Conservation (phyloP, 1,140 invertebrate species). For the Drosophila suzukii region DNA sequence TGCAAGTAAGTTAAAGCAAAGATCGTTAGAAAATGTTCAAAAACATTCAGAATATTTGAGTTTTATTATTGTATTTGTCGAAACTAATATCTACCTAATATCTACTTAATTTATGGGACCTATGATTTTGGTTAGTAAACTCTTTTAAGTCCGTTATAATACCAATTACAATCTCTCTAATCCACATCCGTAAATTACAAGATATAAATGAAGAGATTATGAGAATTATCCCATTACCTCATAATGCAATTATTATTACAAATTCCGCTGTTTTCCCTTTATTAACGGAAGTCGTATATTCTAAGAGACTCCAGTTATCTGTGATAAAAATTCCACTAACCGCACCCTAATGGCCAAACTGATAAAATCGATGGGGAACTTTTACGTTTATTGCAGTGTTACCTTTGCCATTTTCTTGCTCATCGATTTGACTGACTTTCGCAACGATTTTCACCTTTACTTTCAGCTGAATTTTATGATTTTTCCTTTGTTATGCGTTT, state of each 20-base stretch:
- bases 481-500: conserved; percentile 36
- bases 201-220: background rate
- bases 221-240: background rate
- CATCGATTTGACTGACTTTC: conserved; percentile 55
- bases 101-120: too few species aligned
- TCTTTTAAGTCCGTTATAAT: too few species aligned
- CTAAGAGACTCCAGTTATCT: conserved; percentile 16
- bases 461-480: conserved; percentile 28
- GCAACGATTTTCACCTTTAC: conserved; percentile 55
- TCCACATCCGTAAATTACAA: background rate
- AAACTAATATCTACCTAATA: too few species aligned
- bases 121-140: too few species aligned
- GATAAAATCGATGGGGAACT: conserved; percentile 32
- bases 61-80: too few species aligned
- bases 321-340: conserved; percentile 5
- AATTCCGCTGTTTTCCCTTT: background rate
- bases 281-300: conserved; percentile 11
- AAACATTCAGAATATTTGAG: background rate
- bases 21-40: background rate
- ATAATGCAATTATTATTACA: background rate
- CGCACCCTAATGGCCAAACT: conserved; percentile 25
- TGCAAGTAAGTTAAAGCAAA: conserved; percentile 4
- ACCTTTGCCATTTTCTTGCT: conserved; percentile 65
- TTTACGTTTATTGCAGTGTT: conserved; percentile 23
- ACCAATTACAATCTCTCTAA: too few species aligned